Evolutionary conservation across 2,888 invertebrate species (phyloP), one percentile per base, ranked within the genome.

Genomic region (Xanthorhoe spadicearia): DNA sequence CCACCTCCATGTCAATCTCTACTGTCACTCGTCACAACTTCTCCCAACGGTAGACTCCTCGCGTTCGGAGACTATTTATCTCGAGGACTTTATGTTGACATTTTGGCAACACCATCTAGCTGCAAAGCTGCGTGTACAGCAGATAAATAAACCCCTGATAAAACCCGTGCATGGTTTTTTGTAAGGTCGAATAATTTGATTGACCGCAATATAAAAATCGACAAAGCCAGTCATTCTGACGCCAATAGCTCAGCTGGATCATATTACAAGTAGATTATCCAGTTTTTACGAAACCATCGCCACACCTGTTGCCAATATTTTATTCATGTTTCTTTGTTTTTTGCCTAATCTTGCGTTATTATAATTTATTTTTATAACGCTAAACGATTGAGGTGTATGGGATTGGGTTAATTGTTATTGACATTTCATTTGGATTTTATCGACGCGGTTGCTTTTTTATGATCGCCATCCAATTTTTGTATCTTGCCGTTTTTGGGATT

Each of bases 221-320:
- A 67, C 54, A 70, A 51, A 55, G 68, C 68, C 68, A 74, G 74
- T 72, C 74, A 55, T 19, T 56, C 60, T 60, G 74, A 74, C 72
- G 74, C 74, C 72, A 69, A 74, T 68, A 68, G 72, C 63, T 73
- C 67, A 71, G 68, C 61, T 68, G 63, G 71, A 70, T 76, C 74
- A 69, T 68, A 70, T 76, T 74, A 74, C 74, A 48, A 32, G 43
- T 54, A 66, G 56, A 64, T 56, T 62, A 72, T 74, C 72, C 55
- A 48, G 78, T 75, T 78, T 76, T 73, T 10, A 51, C 65, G 64
- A 73, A 70, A 73, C 54, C 71, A 70, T 73, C 72, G 64, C 73
- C 69, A 71, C 80, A 80, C 79, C 80, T 80, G 81, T 73, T 71
- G 63, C 55, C 62, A 71, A 73, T 76, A 68, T 74, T 64, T 75